Evolutionary conservation across 23 tunicate species (phyloP).

Genomic region (Trididemnum clinides): DNA sequence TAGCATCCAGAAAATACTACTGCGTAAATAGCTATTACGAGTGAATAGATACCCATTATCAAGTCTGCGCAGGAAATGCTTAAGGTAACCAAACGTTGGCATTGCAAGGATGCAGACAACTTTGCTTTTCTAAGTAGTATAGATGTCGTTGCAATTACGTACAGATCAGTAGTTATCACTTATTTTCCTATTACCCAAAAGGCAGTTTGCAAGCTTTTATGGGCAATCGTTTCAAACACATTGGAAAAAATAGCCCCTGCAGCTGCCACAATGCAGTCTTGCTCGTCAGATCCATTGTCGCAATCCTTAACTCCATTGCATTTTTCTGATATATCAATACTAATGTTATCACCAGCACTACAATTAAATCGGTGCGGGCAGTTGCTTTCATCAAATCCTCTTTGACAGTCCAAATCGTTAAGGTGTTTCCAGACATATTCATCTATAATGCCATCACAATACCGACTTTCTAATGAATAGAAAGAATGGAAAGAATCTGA

Average conservation of each 20-base stretch:
- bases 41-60: conserved; percentile 45
- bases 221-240: not conserved
- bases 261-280: not conserved
- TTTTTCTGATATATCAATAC: not conserved
- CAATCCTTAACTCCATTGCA: conserved; percentile 13
- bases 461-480: conserved; percentile 30
- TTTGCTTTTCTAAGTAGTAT: not conserved
- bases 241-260: not conserved
- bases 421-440: conserved; percentile 34
- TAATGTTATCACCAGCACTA: not conserved
- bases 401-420: conserved; percentile 12
- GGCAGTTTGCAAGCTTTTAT: not conserved
- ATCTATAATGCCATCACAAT: conserved; percentile 41
- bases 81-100: not conserved
- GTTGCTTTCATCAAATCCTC: conserved; percentile 32
- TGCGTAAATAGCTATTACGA: conserved; percentile 8
- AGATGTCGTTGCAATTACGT: not conserved
- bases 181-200: not conserved
- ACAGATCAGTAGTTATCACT: not conserved
- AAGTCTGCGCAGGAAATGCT: conserved; percentile 42
- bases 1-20: not conserved
- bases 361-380: conserved; percentile 33
- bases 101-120: not conserved
- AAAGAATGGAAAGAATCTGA: conserved; percentile 8
- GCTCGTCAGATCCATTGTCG: conserved; percentile 26